Conservation (phyloP, 1,140 invertebrate species). For the Archivesica marissinica region DNA sequence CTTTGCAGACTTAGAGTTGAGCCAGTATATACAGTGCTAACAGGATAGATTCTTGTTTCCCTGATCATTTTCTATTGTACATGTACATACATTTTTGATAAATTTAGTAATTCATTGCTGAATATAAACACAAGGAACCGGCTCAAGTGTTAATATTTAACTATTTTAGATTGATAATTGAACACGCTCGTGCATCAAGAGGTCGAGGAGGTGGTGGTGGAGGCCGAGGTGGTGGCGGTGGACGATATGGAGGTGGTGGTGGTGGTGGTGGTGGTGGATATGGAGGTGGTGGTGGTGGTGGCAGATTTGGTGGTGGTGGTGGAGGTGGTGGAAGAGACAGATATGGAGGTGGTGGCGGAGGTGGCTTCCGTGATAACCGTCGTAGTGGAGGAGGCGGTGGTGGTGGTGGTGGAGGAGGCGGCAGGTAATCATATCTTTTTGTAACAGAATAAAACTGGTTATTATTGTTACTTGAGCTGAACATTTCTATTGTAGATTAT, state of each 20-base stretch:
- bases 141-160: no score
- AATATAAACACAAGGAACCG: no score
- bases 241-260: conserved; percentile 38
- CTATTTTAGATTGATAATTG: conserved; percentile 91
- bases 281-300: conserved; percentile 46
- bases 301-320: conserved; percentile 27
- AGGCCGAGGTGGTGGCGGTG: conserved; percentile 25
- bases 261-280: conserved; percentile 53
- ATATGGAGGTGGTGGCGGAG: not conserved
- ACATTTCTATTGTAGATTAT: no score
- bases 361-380: not conserved
- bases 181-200: conserved; percentile 87
- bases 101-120: no score
- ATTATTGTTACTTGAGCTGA: no score
- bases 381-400: conserved; percentile 29
- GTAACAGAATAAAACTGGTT: no score
- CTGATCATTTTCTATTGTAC: no score
- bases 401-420: conserved; percentile 3
- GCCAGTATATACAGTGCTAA: no score
- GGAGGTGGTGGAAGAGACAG: not conserved
- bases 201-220: conserved; percentile 59
- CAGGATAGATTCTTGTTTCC: no score
- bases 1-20: no score
- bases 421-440: no score
- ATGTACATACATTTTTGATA: no score